Percentiles rank a stretch among this genome's conserved stretches.
Evolutionary conservation across 2,888 invertebrate species (phyloP).

Genomic region (Torymus auratus): DNA sequence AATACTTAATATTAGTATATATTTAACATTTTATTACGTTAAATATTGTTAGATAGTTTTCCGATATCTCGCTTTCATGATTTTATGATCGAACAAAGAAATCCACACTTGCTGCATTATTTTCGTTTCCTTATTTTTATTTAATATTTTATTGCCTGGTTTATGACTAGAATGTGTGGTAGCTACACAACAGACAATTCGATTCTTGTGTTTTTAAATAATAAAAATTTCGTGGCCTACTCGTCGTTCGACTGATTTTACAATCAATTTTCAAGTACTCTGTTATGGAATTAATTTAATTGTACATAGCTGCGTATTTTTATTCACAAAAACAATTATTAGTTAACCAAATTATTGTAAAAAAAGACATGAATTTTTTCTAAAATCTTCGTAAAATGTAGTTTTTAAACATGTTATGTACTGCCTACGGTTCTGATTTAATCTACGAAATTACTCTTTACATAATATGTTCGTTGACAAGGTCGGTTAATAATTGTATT

Average conservation of each 20-base stretch:
- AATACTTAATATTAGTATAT: too few relatives aligned
- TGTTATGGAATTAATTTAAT: too few relatives aligned
- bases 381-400: too few relatives aligned
- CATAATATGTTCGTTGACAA: conserved; percentile 31
- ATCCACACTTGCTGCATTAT: background rate
- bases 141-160: conserved; percentile 20
- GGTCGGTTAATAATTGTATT: conserved; percentile 6
- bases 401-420: background rate
- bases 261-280: background rate
- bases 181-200: background rate
- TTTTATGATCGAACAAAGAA: conserved; percentile 29
- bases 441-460: conserved; percentile 40
- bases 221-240: conserved; percentile 1
- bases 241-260: conserved; percentile 7
- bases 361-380: too few relatives aligned
- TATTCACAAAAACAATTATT: too few relatives aligned
- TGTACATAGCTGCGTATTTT: too few relatives aligned
- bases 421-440: conserved; percentile 11
- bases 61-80: background rate
- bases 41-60: conserved; percentile 12
- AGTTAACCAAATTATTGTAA: too few relatives aligned
- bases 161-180: conserved; percentile 18
- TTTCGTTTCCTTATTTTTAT: conserved; percentile 14
- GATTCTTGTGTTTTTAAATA: conserved; percentile 11
- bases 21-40: too few relatives aligned